Evolutionary conservation across 92 coral and sea anemone species (phyloP), one percentile per base, ranked within the genome.

Genomic region (Blastomussa wellsi): DNA sequence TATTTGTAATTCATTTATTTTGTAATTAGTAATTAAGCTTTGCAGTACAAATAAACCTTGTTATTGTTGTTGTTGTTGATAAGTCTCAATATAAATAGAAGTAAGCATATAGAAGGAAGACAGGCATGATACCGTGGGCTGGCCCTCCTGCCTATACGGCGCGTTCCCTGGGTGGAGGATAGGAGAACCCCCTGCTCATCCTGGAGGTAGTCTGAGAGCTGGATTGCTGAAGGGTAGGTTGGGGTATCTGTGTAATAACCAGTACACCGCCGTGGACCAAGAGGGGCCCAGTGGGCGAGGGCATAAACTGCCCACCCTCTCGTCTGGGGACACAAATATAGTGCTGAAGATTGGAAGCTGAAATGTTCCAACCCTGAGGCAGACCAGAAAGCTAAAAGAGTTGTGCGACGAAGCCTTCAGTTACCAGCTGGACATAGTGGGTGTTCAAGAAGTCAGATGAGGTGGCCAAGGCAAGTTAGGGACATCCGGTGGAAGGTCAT

Each of bases 211-310:
- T 69, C 74, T 44, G n/a, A 8, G 19, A 69, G 74, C 22, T 69
- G 44, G 39, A 69, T 69, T 15, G 19, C 44, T 69, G 39, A 69
- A 69, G 47, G 26, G 42, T 69, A 2, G 44, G 44, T 67, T 67
- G 74, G 74, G 41, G 74, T 52, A 52, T 15, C 59, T 52, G 59
- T 52, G 22, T 17, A 52, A 52, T 52, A 52, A 4, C 22, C 52
- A 52, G 16, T 12, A 52, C 59, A 52, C 59, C 12, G 59, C 0
- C 59, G 59, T 12, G 59, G 74, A 69, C 74, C 74, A 28, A 69
- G 47, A 69, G 2, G 74, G 74, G n/a, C 74, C 74, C 74, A 69
- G 74, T 69, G 74, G 74, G 74, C 20, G 74, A 20, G 74, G 44
- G 44, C 74, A 69, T 69, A 69, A 69, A 4, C 44, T 24, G 44